These are phyloP conservation scores for Climacteris rufus DNA, from an alignment of 2,113 vertebrate genomes.

Conservation along the genomic window DNA sequence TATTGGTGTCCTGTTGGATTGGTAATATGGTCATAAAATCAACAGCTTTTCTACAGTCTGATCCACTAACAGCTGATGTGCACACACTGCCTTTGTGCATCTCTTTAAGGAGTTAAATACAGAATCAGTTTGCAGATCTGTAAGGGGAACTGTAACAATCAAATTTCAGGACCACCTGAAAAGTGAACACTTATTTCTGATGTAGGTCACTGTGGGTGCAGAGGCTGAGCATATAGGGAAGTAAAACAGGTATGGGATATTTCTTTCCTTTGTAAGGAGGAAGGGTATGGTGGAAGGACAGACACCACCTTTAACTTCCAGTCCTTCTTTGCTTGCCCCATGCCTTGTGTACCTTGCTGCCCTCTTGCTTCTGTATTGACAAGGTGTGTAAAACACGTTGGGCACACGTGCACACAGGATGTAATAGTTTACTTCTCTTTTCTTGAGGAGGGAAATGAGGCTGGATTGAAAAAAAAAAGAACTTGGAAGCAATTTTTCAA, in stretches of 20 bases:
- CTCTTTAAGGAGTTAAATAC: background rate
- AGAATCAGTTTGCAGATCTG: background rate
- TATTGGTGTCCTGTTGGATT: background rate
- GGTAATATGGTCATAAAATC: background rate
- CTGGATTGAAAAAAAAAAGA: background rate
- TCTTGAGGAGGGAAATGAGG: background rate
- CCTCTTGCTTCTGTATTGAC: background rate
- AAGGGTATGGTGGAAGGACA: background rate
- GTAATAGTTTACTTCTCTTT: background rate
- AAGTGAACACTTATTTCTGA: background rate
- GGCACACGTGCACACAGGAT: background rate
- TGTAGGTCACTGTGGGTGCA: background rate
- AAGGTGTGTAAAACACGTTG: background rate
- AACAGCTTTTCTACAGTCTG: background rate
- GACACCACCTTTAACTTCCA: background rate
- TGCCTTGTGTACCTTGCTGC: fast-evolving
- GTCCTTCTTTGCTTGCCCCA: background rate
- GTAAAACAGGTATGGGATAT: background rate
- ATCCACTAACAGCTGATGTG: background rate
- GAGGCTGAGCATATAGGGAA: background rate
- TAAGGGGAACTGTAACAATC: background rate
- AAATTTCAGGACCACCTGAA: background rate
- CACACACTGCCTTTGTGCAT: background rate
- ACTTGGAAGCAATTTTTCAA: background rate
- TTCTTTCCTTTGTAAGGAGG: background rate